Conservation (phyloP, 1,140 invertebrate species). For the Ceratina australensis region DNA sequence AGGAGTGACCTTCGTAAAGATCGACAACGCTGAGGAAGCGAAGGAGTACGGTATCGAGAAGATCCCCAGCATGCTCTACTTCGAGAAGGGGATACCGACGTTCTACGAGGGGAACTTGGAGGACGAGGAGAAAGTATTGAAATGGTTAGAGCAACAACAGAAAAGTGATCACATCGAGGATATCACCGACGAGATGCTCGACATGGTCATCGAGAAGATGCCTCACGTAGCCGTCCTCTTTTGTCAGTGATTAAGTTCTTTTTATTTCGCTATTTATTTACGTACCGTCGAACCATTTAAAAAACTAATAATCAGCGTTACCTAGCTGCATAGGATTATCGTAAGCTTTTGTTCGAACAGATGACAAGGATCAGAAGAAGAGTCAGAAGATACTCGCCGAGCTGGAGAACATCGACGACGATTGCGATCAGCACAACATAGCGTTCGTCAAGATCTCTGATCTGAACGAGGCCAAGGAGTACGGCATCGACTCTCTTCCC, state of each 20-base stretch:
- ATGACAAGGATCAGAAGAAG: slow-evolving; percentile 95
- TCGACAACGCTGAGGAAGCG: slow-evolving; percentile 93
- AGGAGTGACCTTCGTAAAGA: slow-evolving; percentile 94
- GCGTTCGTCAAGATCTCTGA: slow-evolving; percentile 96
- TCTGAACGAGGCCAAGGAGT: slow-evolving; percentile 92
- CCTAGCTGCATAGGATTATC: background rate
- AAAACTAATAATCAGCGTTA: background rate
- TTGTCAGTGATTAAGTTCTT: slow-evolving; percentile 84
- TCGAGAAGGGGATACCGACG: slow-evolving; percentile 94
- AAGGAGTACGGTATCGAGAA: slow-evolving; percentile 95
- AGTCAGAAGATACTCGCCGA: slow-evolving; percentile 92
- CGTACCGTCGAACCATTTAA: too few species aligned
- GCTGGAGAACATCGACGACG: slow-evolving; percentile 96
- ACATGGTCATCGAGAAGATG: slow-evolving; percentile 94
- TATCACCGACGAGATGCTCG: slow-evolving; percentile 96
- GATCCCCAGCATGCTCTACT: slow-evolving; percentile 91
- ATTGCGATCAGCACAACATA: slow-evolving; percentile 95
- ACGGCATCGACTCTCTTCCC: slow-evolving; percentile 90
- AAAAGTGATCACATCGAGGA: slow-evolving; percentile 96
- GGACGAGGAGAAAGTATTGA: slow-evolving; percentile 93
- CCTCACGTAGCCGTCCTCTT: slow-evolving; percentile 92
- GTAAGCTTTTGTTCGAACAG: slow-evolving; percentile 76
- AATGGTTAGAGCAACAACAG: slow-evolving; percentile 91
- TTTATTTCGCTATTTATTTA: background rate
- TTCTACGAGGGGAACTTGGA: slow-evolving; percentile 94